Conservation (phyloP, 2,888 invertebrate genomes). For the Bruchidius siliquastri region DNA sequence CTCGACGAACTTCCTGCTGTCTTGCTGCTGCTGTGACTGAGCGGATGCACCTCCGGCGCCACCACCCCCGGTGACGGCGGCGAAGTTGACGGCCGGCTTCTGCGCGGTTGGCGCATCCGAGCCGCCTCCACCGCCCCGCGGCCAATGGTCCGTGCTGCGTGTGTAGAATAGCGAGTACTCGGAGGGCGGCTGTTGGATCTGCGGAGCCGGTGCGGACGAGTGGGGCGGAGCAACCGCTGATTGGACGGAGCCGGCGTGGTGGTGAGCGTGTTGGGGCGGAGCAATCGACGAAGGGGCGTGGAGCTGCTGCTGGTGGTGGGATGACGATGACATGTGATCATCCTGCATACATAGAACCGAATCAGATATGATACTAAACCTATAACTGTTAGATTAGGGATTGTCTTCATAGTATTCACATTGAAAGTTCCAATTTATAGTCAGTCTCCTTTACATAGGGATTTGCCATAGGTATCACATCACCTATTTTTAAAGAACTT, state of each 20-base stretch:
- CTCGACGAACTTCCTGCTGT: slow-evolving; percentile 50
- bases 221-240: neutral
- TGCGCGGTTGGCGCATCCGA: slow-evolving; percentile 52
- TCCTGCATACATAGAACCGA: neutral
- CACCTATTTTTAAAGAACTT: too few relatives aligned
- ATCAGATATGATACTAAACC: too few relatives aligned
- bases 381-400: too few relatives aligned
- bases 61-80: slow-evolving; percentile 60
- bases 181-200: slow-evolving; percentile 44
- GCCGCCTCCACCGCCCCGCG: slow-evolving; percentile 49
- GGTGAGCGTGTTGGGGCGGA: neutral
- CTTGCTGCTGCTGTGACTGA: slow-evolving; percentile 31
- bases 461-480: too few relatives aligned
- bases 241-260: neutral
- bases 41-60: slow-evolving; percentile 25
- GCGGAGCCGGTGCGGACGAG: neutral
- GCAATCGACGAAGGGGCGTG: neutral
- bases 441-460: too few relatives aligned
- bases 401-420: too few relatives aligned
- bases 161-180: slow-evolving; percentile 90
- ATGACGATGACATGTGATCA: neutral
- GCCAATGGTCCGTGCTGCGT: slow-evolving; percentile 55
- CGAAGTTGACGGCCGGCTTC: slow-evolving; percentile 62
- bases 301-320: neutral
- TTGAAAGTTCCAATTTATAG: too few relatives aligned